Evolutionary conservation across 1,140 invertebrate species (phyloP).

Genomic region (Atta cephalotes): DNA sequence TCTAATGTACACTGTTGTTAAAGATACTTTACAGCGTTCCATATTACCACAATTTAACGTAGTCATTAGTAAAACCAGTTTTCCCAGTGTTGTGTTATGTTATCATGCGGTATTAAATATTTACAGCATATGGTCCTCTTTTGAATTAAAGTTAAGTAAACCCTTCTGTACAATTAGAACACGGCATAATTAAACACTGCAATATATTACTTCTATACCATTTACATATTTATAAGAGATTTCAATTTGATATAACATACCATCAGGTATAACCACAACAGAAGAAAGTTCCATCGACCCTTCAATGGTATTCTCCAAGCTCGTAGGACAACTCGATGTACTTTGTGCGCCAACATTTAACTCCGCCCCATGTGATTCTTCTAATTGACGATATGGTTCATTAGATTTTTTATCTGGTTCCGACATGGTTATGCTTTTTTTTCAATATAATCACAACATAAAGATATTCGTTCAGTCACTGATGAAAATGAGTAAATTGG

Average conservation of each 20-base stretch:
- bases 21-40: not conserved
- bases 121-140: slow-evolving; percentile 62
- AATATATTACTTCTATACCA: slow-evolving; percentile 36
- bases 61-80: slow-evolving; percentile 57
- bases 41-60: slow-evolving; percentile 33
- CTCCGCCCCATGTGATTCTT: slow-evolving; percentile 79
- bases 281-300: slow-evolving; percentile 93
- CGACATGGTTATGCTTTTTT: slow-evolving; percentile 70
- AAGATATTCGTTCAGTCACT: not conserved
- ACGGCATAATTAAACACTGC: slow-evolving; percentile 60
- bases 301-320: slow-evolving; percentile 80
- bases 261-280: slow-evolving; percentile 93
- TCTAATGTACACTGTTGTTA: slow-evolving; percentile 49
- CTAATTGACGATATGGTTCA: slow-evolving; percentile 81
- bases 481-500: not conserved
- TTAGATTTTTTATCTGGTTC: slow-evolving; percentile 76
- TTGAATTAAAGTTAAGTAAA: slow-evolving; percentile 58
- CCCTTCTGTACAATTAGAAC: slow-evolving; percentile 64
- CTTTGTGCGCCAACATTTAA: slow-evolving; percentile 73
- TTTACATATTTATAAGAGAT: slow-evolving; percentile 5
- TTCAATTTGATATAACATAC: slow-evolving; percentile 82
- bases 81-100: slow-evolving; percentile 48
- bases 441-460: not conserved
- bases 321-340: slow-evolving; percentile 65
- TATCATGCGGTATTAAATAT: slow-evolving; percentile 67